Percentiles rank a stretch among this genome's conserved stretches.
These are phyloP conservation scores for Ectemnius lituratus DNA, from an alignment of 2,888 invertebrate species.

Conservation along the genomic window DNA sequence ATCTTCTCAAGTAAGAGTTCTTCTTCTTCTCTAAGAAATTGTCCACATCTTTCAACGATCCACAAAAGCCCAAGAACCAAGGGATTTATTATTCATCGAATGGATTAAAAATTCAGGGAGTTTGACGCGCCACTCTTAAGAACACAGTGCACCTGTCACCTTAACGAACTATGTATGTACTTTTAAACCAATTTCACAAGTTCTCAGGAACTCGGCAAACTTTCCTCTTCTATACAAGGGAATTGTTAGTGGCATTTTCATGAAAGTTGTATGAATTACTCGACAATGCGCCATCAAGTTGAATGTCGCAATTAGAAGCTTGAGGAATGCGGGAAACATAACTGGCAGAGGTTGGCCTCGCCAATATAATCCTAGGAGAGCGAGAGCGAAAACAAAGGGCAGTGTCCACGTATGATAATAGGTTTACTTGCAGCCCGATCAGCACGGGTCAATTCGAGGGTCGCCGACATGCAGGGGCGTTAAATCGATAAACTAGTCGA, in stretches of 20 bases:
- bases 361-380: constrained; percentile 1
- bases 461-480: constrained; percentile 25
- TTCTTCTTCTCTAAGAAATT: no score
- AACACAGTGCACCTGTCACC: neutral
- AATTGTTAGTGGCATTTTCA: no score
- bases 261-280: constrained; percentile 45
- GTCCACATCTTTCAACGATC: no score
- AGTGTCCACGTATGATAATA: constrained; percentile 3
- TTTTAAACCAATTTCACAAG: constrained; percentile 10
- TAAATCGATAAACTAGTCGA: constrained; percentile 45
- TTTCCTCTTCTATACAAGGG: no score
- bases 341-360: neutral
- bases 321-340: no score
- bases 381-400: constrained; percentile 17
- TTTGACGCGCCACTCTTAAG: neutral
- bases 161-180: constrained; percentile 5
- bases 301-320: no score
- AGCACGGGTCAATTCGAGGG: constrained; percentile 37
- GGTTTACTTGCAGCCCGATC: constrained; percentile 11
- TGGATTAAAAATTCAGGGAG: no score
- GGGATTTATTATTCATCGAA: no score
- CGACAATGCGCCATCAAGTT: constrained; percentile 43
- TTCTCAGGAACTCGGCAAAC: neutral
- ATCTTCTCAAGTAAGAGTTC: no score
- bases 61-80: no score